phyloP scores from a whole-genome alignment of 2,797 vertebrate species.

The Lithobates pipiens region DNA sequence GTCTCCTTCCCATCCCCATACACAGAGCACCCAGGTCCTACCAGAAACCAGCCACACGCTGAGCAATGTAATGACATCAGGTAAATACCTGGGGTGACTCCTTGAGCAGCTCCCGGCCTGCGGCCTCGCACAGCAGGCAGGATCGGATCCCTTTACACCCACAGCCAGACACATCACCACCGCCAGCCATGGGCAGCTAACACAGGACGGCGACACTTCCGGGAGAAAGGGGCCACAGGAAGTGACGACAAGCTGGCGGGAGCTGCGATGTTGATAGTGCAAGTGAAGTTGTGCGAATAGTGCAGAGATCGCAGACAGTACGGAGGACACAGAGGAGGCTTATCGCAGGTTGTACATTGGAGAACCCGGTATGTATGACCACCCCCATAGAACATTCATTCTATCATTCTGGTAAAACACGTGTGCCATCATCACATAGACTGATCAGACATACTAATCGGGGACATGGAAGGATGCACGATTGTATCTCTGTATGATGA shows the following conservation, averaged over 20 bases:
- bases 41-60: too few relatives aligned
- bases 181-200: background rate
- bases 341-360: background rate
- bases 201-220: constrained; percentile 34
- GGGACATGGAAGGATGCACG: too few relatives aligned
- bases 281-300: too few relatives aligned
- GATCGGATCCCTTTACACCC: constrained; percentile 77
- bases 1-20: too few relatives aligned
- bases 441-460: too few relatives aligned
- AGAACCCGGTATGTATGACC: background rate
- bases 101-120: constrained; percentile 52
- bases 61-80: background rate
- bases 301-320: too few relatives aligned
- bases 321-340: too few relatives aligned
- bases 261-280: background rate
- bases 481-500: too few relatives aligned
- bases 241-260: constrained; percentile 27
- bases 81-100: constrained; percentile 67
- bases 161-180: constrained; percentile 59
- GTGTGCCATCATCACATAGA: too few relatives aligned
- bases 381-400: too few relatives aligned
- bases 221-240: background rate
- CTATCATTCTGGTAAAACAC: too few relatives aligned
- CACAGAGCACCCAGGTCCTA: too few relatives aligned
- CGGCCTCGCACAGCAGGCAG: constrained; percentile 74